A percentile compares a stretch with the other conserved stretches of the same genome.
These are phyloP conservation scores for Acronicta alni DNA, from an alignment of 2,888 invertebrate species.

Conservation along the genomic window DNA sequence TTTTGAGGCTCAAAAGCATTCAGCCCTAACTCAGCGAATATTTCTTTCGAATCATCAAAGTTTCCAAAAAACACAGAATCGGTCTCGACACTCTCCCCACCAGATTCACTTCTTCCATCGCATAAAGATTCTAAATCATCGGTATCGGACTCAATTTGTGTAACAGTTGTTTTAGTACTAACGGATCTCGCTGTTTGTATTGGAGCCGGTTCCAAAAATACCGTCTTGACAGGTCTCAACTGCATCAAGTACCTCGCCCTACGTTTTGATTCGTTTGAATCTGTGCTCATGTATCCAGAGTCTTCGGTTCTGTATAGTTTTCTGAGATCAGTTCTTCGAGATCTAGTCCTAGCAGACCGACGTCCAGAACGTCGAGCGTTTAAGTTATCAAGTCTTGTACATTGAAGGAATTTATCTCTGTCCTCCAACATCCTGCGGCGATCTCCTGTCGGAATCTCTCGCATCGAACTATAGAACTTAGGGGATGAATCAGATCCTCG, in stretches of 20 bases:
- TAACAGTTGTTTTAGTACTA: conserved; percentile 67
- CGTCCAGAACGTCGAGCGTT: conserved; percentile 80
- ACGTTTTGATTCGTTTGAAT: conserved; percentile 91
- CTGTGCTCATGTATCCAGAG: conserved; percentile 96
- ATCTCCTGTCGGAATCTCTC: conserved; percentile 77
- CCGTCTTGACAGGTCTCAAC: conserved; percentile 72
- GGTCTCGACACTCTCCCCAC: conserved; percentile 95
- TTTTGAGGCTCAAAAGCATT: conserved; percentile 69
- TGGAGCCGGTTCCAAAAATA: conserved; percentile 65
- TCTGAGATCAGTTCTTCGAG: conserved; percentile 79
- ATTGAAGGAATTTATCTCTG: conserved; percentile 75
- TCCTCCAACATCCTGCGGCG: conserved; percentile 77
- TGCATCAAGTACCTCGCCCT: conserved; percentile 85
- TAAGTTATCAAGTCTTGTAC: conserved; percentile 74
- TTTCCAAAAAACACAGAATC: conserved; percentile 96
- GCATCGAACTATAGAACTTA: conserved; percentile 67
- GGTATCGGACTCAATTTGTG: conserved; percentile 89
- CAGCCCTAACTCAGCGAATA: conserved; percentile 79
- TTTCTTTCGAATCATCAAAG: conserved; percentile 86
- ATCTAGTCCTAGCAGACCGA: conserved; percentile 79
- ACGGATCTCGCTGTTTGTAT: conserved; percentile 60
- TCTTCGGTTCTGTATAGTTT: conserved; percentile 90
- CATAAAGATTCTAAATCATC: conserved; percentile 94
- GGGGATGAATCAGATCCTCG: conserved; percentile 70
- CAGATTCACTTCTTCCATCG: conserved; percentile 95